A percentile compares a stretch with the other conserved stretches of the same genome.
Evolutionary conservation across 2,888 invertebrate species (phyloP).

Genomic region (Zeuzera pyrina): DNA sequence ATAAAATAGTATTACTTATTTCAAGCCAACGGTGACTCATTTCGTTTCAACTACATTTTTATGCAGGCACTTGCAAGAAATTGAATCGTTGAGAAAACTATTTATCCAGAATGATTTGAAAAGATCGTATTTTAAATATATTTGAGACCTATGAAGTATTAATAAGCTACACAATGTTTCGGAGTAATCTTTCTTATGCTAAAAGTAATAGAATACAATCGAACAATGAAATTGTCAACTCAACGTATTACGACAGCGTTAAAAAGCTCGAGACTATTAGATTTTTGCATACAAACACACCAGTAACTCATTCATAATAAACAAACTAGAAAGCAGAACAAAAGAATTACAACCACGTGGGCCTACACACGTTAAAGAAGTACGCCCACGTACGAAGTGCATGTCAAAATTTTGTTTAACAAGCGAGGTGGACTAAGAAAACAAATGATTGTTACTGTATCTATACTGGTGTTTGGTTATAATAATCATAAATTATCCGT

Average conservation of each 20-base stretch:
- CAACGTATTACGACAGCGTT: conserved; percentile 15
- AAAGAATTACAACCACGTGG: conserved; percentile 49
- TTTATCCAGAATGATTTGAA: conserved; percentile 27
- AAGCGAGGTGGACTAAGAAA: conserved; percentile 40
- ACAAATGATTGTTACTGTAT: conserved; percentile 45
- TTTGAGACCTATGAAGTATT: too few relatives aligned
- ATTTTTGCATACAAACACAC: conserved; percentile 47
- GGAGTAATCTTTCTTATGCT: too few relatives aligned
- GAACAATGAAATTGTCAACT: conserved; percentile 30
- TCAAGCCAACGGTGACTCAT: conserved; percentile 60
- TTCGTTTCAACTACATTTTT: conserved; percentile 40
- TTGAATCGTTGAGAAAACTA: conserved; percentile 24
- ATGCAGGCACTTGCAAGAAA: conserved; percentile 33
- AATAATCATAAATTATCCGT: conserved; percentile 44
- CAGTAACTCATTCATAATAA: conserved; percentile 21
- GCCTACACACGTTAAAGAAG: conserved; percentile 36
- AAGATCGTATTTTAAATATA: conserved; percentile 8
- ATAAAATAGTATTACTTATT: conserved; percentile 39
- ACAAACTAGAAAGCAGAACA: conserved; percentile 42
- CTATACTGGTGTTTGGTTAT: conserved; percentile 37
- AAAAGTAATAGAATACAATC: conserved; percentile 18
- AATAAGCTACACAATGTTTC: too few relatives aligned
- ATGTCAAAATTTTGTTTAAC: conserved; percentile 51
- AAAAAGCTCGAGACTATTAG: conserved; percentile 21
- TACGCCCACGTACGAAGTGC: conserved; percentile 37